Percentiles rank a stretch among this genome's conserved stretches.
These are phyloP conservation scores for Diadema setosum DNA, from an alignment of 35 echinoderm and acorn worm species.

Conservation along the genomic window DNA sequence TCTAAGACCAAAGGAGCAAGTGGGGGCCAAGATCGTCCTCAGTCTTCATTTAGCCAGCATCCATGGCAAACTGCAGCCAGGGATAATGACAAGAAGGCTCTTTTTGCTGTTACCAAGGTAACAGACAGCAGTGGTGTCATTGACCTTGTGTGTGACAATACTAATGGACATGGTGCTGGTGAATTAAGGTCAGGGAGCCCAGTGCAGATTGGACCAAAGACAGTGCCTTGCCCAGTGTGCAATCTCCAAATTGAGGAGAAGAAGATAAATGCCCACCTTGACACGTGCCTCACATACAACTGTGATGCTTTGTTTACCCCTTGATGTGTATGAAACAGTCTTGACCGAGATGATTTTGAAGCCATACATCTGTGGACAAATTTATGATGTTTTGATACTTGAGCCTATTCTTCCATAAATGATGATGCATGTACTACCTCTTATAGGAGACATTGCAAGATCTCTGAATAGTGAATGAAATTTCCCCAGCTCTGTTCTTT, in stretches of 20 bases:
- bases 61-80: not conserved
- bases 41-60: not conserved
- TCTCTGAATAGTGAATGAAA: too few relatives aligned
- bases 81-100: not conserved
- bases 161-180: not conserved
- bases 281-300: conserved; percentile 34
- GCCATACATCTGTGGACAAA: too few relatives aligned
- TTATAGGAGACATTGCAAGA: too few relatives aligned
- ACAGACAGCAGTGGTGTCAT: not conserved
- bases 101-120: not conserved
- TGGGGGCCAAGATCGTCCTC: not conserved
- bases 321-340: too few relatives aligned
- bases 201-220: not conserved
- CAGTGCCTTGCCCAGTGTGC: conserved; percentile 60
- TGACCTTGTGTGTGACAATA: not conserved
- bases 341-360: too few relatives aligned
- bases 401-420: too few relatives aligned
- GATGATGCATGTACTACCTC: too few relatives aligned
- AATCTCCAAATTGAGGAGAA: not conserved
- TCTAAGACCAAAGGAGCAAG: not conserved
- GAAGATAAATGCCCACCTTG: conserved; percentile 58
- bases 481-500: too few relatives aligned
- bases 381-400: too few relatives aligned
- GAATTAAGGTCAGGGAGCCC: not conserved
- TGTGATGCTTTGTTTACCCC: not conserved